These are phyloP conservation scores for Drosophila takahashii DNA, from an alignment of 1,140 invertebrate species.

Conservation along the genomic window DNA sequence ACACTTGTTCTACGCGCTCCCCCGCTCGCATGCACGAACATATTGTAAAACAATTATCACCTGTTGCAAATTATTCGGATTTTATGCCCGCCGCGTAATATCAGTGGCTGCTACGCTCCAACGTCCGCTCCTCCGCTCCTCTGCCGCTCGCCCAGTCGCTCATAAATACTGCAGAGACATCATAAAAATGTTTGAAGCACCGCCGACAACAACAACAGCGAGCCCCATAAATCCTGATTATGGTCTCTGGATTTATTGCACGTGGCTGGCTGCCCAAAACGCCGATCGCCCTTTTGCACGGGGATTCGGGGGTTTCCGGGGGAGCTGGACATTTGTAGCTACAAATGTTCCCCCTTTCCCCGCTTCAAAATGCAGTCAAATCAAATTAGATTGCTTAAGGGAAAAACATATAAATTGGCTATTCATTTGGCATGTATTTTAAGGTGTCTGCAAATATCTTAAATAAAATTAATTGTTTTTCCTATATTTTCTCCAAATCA, in stretches of 20 bases:
- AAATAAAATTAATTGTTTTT: too few species aligned
- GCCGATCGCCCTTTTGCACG: constrained; percentile 26
- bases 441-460: not conserved
- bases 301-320: not conserved
- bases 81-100: constrained; percentile 78
- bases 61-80: constrained; percentile 81
- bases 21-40: constrained; percentile 38
- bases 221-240: constrained; percentile 81
- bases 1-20: constrained; percentile 46
- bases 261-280: constrained; percentile 45
- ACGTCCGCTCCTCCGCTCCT: constrained; percentile 10
- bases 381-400: constrained; percentile 3
- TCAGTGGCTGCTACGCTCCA: constrained; percentile 70
- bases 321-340: constrained; percentile 22
- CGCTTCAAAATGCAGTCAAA: constrained; percentile 13
- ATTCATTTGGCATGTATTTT: not conserved
- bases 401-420: not conserved
- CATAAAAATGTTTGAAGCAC: constrained; percentile 83
- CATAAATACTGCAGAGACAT: constrained; percentile 83
- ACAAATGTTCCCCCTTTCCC: constrained; percentile 16
- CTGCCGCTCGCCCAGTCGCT: constrained; percentile 27
- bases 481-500: too few species aligned
- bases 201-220: constrained; percentile 59
- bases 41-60: constrained; percentile 84
- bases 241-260: constrained; percentile 81